Evolutionary conservation across 2,113 vertebrate genomes (phyloP), one percentile per base, ranked within the genome.

Genomic region (Formicarius rufipectus): DNA sequence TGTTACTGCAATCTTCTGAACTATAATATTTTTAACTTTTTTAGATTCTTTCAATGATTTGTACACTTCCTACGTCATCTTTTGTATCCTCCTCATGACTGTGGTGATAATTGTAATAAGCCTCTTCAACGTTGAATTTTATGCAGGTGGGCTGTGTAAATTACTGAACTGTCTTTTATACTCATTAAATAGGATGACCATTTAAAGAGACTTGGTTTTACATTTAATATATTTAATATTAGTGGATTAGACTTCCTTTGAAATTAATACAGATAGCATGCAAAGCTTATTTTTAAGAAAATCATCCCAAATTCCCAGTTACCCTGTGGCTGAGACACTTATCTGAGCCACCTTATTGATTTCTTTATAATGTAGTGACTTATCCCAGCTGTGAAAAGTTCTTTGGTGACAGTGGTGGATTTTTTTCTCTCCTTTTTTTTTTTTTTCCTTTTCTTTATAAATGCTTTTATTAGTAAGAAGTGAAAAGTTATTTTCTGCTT

Each of bases 111-210:
- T 98, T 66, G 87, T 98, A 87, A 98, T 99, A 85, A 99, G 98
- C 30, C 94, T 99, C 95, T 98, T 99, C 97, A 99, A 98, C 42
- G 96, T 97, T 66, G 98, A 99, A 76, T 99, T 99, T 97, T 99
- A 99, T 93, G 96, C 99, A 97, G 99, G 99, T 99, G 72, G 87
- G 98, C 97, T 89, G 44, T 72, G 37, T 82, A 72, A 50, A 59
- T 78, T 86, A 37, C 37, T 56, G 55, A 85, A 37, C 9, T 82
- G 19, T 49, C 33, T 83, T 76, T 75, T 79, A 62, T 44, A 60
- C 47, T 23, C 76, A 50, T 30, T 31, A 80, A 80, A 59, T 10
- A 14, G 11, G 17, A 39, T 21, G 7, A 31, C 39, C 0, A 6
- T 44, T 66, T 50, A 9, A 53, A 69, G 56, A 45, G 7, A 44